Conservation (phyloP, 2,888 invertebrate genomes). For the Ormyrus nitidulus region DNA sequence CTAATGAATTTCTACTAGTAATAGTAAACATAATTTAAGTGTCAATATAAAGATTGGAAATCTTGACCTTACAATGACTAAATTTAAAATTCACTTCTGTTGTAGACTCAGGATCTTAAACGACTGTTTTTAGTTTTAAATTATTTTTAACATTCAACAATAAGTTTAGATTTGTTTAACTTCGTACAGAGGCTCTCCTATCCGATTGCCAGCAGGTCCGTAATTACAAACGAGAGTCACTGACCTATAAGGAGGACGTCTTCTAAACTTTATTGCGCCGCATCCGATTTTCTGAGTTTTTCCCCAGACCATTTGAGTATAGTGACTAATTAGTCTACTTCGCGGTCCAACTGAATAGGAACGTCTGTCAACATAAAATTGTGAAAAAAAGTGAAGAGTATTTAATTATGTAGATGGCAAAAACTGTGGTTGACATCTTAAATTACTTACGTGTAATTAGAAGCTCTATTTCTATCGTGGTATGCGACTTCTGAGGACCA, state of each 20-base stretch:
- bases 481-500: slow-evolving; percentile 74
- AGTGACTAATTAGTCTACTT: slow-evolving; percentile 66
- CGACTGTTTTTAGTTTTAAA: too few relatives aligned
- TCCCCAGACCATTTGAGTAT: slow-evolving; percentile 76
- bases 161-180: too few relatives aligned
- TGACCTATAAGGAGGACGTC: slow-evolving; percentile 59
- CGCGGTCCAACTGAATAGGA: background rate
- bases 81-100: too few relatives aligned
- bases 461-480: slow-evolving; percentile 58
- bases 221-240: slow-evolving; percentile 74
- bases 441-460: background rate
- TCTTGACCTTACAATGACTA: too few relatives aligned
- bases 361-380: background rate
- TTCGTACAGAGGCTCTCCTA: slow-evolving; percentile 46
- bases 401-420: too few relatives aligned
- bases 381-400: background rate
- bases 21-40: too few relatives aligned
- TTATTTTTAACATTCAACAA: too few relatives aligned
- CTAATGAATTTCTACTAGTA: too few relatives aligned
- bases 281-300: slow-evolving; percentile 75
- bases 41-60: too few relatives aligned
- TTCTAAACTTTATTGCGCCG: slow-evolving; percentile 72
- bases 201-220: slow-evolving; percentile 72
- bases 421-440: too few relatives aligned
- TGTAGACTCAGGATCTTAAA: too few relatives aligned